phyloP scores from a whole-genome alignment of 2,113 vertebrate species.

The Megaceryle maxima region DNA sequence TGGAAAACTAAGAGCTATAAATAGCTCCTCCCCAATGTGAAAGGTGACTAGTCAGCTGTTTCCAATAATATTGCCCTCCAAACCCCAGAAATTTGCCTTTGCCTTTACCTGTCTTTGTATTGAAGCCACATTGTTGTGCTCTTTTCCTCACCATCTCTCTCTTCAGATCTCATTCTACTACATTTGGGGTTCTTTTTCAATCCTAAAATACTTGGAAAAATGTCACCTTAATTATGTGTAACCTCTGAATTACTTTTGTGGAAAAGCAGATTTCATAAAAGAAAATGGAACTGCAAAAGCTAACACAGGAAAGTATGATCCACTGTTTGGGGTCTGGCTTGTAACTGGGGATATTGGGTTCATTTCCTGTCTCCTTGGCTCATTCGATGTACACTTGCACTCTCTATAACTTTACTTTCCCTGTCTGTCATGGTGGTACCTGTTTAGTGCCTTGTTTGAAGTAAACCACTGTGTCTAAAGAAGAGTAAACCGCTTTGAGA shows the following conservation, averaged over 20 bases:
- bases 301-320: neutral
- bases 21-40: conserved; percentile 11
- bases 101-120: neutral
- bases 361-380: neutral
- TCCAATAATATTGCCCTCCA: neutral
- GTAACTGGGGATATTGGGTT: neutral
- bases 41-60: conserved; percentile 6
- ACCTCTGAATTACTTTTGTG: neutral
- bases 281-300: neutral
- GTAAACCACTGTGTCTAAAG: neutral
- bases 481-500: neutral
- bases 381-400: neutral
- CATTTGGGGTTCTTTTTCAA: neutral
- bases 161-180: neutral
- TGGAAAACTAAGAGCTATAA: conserved; percentile 51
- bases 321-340: neutral
- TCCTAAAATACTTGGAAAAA: neutral
- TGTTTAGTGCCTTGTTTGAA: neutral
- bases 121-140: neutral
- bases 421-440: neutral
- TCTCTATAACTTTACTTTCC: neutral
- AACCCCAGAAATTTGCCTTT: neutral
- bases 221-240: neutral
- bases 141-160: neutral
- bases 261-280: neutral